Percentiles rank a stretch among this genome's conserved stretches.
phyloP scores from a whole-genome alignment of 2,888 invertebrate species.

The Thymelicus lineola region DNA sequence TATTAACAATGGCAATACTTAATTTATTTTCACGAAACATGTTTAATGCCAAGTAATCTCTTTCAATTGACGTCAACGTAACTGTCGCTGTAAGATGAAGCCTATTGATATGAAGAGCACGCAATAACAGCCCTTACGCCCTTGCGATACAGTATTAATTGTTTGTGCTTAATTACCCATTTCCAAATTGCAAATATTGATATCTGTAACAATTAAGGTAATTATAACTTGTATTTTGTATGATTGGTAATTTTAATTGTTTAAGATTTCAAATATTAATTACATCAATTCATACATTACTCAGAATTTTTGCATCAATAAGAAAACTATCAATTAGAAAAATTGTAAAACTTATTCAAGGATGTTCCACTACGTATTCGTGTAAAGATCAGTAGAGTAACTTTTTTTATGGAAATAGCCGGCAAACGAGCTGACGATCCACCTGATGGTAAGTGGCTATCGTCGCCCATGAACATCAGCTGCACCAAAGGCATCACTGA shows the following conservation, averaged over 20 bases:
- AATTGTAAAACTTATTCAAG: too few relatives aligned
- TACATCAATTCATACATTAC: too few relatives aligned
- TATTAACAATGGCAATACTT: conserved; percentile 9
- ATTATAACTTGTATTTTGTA: conserved; percentile 6
- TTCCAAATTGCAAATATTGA: conserved; percentile 7
- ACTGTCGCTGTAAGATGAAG: conserved; percentile 19
- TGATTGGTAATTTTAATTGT: not conserved
- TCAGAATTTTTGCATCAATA: too few relatives aligned
- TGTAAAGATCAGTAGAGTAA: too few relatives aligned
- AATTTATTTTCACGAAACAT: conserved; percentile 31
- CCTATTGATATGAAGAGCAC: conserved; percentile 13
- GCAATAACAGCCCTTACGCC: not conserved
- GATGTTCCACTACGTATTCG: too few relatives aligned
- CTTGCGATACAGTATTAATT: not conserved
- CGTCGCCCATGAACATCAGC: too few relatives aligned
- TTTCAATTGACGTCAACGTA: conserved; percentile 47
- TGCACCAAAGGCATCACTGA: too few relatives aligned
- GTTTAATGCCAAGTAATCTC: conserved; percentile 43
- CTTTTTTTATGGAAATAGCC: too few relatives aligned
- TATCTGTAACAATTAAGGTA: conserved; percentile 23
- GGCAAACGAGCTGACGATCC: too few relatives aligned
- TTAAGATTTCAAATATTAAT: not conserved
- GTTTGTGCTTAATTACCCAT: not conserved
- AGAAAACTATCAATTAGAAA: too few relatives aligned
- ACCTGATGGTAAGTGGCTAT: too few relatives aligned